Evolutionary conservation across 2,888 invertebrate species (phyloP).

Genomic region (Heliconius cydno): DNA sequence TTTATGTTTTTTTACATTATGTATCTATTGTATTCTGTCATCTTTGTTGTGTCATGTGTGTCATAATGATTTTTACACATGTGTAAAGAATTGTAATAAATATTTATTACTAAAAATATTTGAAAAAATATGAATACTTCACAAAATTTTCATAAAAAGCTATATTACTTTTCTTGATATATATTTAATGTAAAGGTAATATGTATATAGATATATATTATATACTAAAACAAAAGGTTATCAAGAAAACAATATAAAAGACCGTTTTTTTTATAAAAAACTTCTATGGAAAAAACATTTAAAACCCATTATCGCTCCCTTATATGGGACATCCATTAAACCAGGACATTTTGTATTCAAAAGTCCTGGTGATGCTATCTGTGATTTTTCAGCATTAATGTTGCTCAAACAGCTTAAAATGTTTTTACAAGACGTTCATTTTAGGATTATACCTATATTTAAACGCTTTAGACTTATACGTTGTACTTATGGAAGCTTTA

Average conservation of each 20-base stretch:
- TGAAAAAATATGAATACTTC: no score
- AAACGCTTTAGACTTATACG: not conserved
- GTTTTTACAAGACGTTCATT: not conserved
- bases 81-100: no score
- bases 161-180: not conserved
- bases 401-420: not conserved
- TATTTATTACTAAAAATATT: no score
- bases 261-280: no score
- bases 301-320: not conserved
- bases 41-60: not conserved
- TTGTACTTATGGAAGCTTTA: constrained; percentile 3
- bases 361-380: not conserved
- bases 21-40: not conserved
- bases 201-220: no score
- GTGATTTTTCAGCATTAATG: constrained; percentile 1
- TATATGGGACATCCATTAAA: constrained; percentile 7
- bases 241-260: not conserved
- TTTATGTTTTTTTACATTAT: constrained; percentile 10
- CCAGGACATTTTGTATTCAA: constrained; percentile 7
- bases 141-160: no score
- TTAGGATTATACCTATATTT: constrained; percentile 2
- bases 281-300: not conserved
- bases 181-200: not conserved
- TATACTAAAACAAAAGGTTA: not conserved
- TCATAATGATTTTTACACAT: not conserved